These are phyloP conservation scores for Germaria angustata DNA, from an alignment of 2,888 invertebrate genomes.

Conservation along the genomic window DNA sequence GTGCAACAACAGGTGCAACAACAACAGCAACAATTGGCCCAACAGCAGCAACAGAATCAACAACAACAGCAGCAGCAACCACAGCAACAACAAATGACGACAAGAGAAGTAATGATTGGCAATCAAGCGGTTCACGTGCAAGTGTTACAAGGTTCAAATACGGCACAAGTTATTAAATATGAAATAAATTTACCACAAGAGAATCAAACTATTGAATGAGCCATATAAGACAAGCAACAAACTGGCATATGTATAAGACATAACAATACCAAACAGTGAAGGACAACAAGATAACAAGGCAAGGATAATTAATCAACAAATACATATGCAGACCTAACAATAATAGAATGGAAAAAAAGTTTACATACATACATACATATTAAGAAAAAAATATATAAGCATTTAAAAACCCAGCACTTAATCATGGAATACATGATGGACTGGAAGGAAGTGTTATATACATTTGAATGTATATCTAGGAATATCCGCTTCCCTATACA, in stretches of 20 bases:
- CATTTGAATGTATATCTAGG: not conserved
- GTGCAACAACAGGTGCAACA: slow-evolving; percentile 69
- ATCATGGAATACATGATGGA: not conserved
- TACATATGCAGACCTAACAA: not conserved
- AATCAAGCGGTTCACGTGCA: slow-evolving; percentile 80
- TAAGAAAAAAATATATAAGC: too few relatives aligned
- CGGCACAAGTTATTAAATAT: slow-evolving; percentile 82
- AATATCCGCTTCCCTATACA: not conserved
- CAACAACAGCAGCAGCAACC: slow-evolving; percentile 74
- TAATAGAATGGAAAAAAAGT: not conserved
- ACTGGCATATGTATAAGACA: not conserved
- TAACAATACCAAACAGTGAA: not conserved
- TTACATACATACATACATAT: not conserved
- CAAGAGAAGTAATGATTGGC: slow-evolving; percentile 80
- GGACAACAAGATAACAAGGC: not conserved
- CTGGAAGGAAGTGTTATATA: not conserved
- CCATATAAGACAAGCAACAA: not conserved
- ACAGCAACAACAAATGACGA: slow-evolving; percentile 73
- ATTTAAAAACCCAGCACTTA: not conserved
- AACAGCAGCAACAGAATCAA: slow-evolving; percentile 76
- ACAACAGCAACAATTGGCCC: slow-evolving; percentile 74
- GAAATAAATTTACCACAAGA: slow-evolving; percentile 82
- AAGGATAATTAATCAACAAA: not conserved
- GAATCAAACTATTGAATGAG: slow-evolving; percentile 69
- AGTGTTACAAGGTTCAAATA: slow-evolving; percentile 76